Evolutionary conservation across 1,140 invertebrate species (phyloP).

Genomic region (Hesperophylax magnus): DNA sequence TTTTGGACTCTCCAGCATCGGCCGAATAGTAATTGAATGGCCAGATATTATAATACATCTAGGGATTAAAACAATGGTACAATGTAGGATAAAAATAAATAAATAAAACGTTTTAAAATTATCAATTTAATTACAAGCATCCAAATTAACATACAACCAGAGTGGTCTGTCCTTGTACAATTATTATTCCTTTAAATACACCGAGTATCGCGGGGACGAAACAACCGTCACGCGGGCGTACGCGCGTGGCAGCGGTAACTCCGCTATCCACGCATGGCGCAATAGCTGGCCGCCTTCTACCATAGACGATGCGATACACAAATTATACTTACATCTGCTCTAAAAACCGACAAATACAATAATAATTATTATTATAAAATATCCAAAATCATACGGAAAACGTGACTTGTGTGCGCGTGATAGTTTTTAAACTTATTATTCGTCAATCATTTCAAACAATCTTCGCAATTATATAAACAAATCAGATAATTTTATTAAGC

Average conservation of each 20-base stretch:
- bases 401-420: neutral
- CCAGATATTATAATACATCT: too few species aligned
- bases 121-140: constrained; percentile 34
- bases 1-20: too few species aligned
- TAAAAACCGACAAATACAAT: constrained; percentile 6
- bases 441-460: neutral
- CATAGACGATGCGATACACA: neutral
- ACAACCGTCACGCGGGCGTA: too few species aligned
- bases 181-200: constrained; percentile 12
- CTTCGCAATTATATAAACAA: neutral
- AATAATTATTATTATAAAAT: neutral
- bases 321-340: constrained; percentile 3
- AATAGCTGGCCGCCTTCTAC: too few species aligned
- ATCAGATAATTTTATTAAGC: too few species aligned
- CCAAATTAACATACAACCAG: constrained; percentile 25
- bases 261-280: too few species aligned
- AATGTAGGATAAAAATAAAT: neutral
- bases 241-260: too few species aligned
- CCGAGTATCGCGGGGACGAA: neutral
- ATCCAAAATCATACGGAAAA: constrained; percentile 1
- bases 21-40: too few species aligned
- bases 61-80: too few species aligned
- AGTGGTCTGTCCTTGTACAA: neutral
- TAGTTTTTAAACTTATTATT: neutral
- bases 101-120: constrained; percentile 20